Percentiles rank a stretch among this genome's conserved stretches.
phyloP scores from a whole-genome alignment of 2,113 vertebrate genomes.

The Serinus canaria region DNA sequence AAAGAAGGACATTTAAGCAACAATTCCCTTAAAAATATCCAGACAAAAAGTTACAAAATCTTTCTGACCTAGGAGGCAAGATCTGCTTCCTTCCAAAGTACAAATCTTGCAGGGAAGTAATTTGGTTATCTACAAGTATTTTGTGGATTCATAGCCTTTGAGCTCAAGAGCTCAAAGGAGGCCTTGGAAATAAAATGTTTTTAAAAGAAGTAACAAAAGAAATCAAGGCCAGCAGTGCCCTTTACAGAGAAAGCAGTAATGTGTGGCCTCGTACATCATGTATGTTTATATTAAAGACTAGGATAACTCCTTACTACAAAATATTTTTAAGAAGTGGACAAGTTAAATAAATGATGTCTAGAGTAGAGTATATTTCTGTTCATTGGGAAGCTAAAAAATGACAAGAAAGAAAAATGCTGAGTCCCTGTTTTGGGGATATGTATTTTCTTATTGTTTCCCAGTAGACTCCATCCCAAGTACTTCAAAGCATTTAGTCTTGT shows the following conservation, averaged over 20 bases:
- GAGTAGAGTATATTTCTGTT: conserved; percentile 19
- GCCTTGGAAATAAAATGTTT: neutral
- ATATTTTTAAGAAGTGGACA: conserved; percentile 45
- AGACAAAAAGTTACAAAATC: neutral
- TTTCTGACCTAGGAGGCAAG: neutral
- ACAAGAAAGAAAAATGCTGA: neutral
- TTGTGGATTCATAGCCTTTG: neutral
- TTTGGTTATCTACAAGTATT: neutral
- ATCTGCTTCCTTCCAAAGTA: neutral
- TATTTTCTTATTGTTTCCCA: conserved; percentile 8
- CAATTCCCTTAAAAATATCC: neutral
- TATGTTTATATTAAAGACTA: conserved; percentile 33
- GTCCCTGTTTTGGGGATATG: neutral
- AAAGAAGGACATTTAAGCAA: neutral
- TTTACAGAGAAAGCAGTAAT: conserved; percentile 27
- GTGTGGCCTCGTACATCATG: conserved; percentile 47
- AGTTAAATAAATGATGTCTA: conserved; percentile 49
- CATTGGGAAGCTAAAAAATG: neutral
- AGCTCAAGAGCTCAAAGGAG: neutral
- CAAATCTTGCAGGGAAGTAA: neutral
- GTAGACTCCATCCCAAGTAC: neutral
- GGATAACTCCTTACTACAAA: conserved; percentile 38
- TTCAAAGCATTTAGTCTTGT: neutral
- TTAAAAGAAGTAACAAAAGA: neutral
- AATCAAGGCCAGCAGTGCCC: conserved; percentile 12